These are phyloP conservation scores for Euproctis similis DNA, from an alignment of 2,888 invertebrate species.

Conservation along the genomic window DNA sequence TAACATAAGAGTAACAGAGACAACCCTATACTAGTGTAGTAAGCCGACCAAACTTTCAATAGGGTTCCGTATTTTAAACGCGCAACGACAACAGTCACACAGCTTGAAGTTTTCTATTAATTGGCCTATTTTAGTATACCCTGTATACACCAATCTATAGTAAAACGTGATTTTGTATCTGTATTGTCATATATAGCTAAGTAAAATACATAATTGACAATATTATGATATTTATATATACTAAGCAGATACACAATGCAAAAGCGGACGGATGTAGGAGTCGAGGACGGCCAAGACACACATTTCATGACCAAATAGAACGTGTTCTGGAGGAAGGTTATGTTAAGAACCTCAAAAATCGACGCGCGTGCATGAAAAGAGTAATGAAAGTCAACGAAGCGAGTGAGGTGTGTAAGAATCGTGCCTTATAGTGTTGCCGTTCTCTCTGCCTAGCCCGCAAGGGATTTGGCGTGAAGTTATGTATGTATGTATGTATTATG, in stretches of 20 bases:
- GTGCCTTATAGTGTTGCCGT: no score
- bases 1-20: constrained; percentile 37
- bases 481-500: constrained; percentile 36
- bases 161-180: constrained; percentile 43
- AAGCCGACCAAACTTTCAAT: constrained; percentile 20
- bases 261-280: no score
- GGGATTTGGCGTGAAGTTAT: constrained; percentile 28
- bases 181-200: constrained; percentile 42
- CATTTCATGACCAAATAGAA: no score
- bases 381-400: no score
- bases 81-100: constrained; percentile 50
- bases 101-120: constrained; percentile 63
- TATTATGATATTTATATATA: no score
- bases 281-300: no score
- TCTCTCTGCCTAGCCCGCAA: no score
- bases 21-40: constrained; percentile 28
- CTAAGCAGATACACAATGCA: no score
- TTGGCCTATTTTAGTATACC: constrained; percentile 54
- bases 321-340: no score
- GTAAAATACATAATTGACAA: constrained; percentile 35
- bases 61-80: constrained; percentile 48
- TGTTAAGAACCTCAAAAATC: no score
- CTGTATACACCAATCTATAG: constrained; percentile 43
- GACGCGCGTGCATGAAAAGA: no score
- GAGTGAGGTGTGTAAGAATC: no score